phyloP scores from a whole-genome alignment of 23 tunicate genomes.

The Ascidia mentula region DNA sequence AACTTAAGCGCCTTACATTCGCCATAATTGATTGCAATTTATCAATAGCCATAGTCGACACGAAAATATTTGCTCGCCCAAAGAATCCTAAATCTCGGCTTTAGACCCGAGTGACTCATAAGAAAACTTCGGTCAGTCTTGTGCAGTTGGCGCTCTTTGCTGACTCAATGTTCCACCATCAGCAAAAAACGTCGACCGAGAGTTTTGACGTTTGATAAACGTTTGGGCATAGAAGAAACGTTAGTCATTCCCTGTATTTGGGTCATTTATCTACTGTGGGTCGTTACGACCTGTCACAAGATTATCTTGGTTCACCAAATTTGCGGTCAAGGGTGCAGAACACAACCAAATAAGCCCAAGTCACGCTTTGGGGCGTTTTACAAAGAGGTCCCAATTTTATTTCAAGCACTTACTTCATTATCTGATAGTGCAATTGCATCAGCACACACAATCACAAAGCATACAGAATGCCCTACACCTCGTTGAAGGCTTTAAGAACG shows the following conservation, averaged over 20 bases:
- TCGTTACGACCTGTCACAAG: background rate
- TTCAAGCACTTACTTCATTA: too few relatives aligned
- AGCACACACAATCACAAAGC: too few relatives aligned
- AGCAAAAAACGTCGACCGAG: background rate
- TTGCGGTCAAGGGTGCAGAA: too few relatives aligned
- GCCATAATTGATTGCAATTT: constrained; percentile 6
- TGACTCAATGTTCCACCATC: background rate
- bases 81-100: background rate
- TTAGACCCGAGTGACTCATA: background rate
- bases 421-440: too few relatives aligned
- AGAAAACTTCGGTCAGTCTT: background rate
- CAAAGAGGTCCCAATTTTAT: too few relatives aligned
- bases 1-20: background rate
- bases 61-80: background rate
- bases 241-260: background rate
- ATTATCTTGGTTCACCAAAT: too few relatives aligned
- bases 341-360: too few relatives aligned
- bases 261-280: background rate
- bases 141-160: constrained; percentile 1
- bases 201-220: background rate
- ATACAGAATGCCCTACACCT: too few relatives aligned
- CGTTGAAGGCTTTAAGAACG: too few relatives aligned
- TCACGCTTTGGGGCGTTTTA: too few relatives aligned
- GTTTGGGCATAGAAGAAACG: background rate
- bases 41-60: background rate